Percentiles rank a stretch among this genome's conserved stretches.
Conservation (phyloP, 2,888 invertebrate genomes). For the Heliconius aoede region DNA sequence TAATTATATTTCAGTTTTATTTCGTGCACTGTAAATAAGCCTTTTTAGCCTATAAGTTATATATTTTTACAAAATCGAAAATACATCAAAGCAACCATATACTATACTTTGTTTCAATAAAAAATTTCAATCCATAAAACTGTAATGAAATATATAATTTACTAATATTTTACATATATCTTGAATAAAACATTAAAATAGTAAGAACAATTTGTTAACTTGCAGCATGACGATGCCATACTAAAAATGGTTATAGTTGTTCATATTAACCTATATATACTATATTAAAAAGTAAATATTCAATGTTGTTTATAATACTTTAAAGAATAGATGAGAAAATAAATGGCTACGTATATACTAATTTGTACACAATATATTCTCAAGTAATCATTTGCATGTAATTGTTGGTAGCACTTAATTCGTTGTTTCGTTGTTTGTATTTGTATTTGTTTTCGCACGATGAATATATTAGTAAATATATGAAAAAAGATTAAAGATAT, state of each 20-base stretch:
- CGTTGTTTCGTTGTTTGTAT: constrained; percentile 34
- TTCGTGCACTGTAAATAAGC: constrained; percentile 40
- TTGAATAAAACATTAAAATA: constrained; percentile 15
- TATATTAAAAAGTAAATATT: not conserved
- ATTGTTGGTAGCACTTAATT: constrained; percentile 37
- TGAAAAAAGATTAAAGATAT: not conserved
- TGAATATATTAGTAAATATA: not conserved
- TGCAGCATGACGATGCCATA: constrained; percentile 35
- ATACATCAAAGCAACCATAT: constrained; percentile 25
- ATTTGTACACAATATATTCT: constrained; percentile 30
- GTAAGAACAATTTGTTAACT: constrained; percentile 25
- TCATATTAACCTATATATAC: constrained; percentile 13
- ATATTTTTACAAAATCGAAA: constrained; percentile 1
- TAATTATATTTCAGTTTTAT: constrained; percentile 35
- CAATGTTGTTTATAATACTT: not conserved
- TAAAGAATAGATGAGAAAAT: constrained; percentile 5
- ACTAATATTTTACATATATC: constrained; percentile 30
- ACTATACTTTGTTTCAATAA: constrained; percentile 23
- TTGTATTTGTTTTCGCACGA: constrained; percentile 15
- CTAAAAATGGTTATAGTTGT: constrained; percentile 22
- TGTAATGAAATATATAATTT: constrained; percentile 21
- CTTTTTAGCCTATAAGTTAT: constrained; percentile 16
- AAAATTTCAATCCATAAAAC: no score
- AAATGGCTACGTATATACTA: constrained; percentile 5
- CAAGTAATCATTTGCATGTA: constrained; percentile 39